Conservation (phyloP, 2,797 vertebrate genomes). For the Poeciliopsis turneri region DNA sequence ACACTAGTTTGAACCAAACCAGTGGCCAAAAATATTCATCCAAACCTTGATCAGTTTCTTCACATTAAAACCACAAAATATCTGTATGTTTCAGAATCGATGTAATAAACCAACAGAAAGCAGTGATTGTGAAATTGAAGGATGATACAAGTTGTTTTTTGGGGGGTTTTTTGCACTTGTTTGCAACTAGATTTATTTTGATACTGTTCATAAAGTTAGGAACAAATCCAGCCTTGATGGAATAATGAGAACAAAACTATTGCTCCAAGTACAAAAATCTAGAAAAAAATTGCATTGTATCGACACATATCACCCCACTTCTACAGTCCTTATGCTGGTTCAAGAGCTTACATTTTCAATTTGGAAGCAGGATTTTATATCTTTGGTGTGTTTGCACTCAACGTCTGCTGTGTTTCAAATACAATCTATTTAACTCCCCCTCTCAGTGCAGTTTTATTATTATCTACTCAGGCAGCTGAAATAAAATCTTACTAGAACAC, state of each 20-base stretch:
- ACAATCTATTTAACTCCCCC: too few species aligned
- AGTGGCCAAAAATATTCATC: background rate
- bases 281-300: background rate
- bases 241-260: background rate
- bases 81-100: background rate
- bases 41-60: background rate
- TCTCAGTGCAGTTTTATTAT: too few species aligned
- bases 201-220: background rate
- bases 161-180: background rate
- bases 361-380: too few species aligned
- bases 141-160: background rate
- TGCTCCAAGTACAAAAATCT: background rate
- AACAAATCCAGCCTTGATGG: background rate
- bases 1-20: constrained; percentile 22
- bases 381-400: too few species aligned
- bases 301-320: background rate
- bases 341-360: too few species aligned
- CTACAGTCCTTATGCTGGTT: too few species aligned
- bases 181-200: background rate
- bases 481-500: too few species aligned
- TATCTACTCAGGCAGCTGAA: too few species aligned
- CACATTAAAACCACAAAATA: background rate
- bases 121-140: background rate
- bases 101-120: background rate
- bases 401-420: too few species aligned